These are phyloP conservation scores for Micropterix aruncella DNA, from an alignment of 2,888 invertebrate species.

Conservation along the genomic window DNA sequence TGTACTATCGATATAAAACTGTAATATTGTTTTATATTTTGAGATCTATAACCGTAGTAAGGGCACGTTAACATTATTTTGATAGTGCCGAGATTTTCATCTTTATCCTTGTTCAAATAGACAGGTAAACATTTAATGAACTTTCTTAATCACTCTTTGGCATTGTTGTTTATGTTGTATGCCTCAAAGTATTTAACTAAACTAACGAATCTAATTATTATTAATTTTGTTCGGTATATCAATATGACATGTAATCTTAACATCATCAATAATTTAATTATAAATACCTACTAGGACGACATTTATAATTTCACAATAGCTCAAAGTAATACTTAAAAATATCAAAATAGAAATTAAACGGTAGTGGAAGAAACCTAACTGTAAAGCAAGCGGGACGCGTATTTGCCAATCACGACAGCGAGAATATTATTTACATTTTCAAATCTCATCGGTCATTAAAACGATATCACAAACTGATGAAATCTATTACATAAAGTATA, in stretches of 20 bases:
- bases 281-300: background rate
- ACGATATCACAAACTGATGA: background rate
- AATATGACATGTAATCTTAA: background rate
- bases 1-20: background rate
- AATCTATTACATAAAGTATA: background rate
- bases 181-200: background rate
- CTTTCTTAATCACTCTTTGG: background rate
- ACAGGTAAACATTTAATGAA: background rate
- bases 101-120: too few species aligned
- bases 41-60: background rate
- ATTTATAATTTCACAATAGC: background rate
- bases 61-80: background rate
- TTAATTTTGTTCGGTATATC: background rate
- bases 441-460: background rate
- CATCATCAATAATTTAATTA: background rate
- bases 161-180: background rate
- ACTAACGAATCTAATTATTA: background rate
- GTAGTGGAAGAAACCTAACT: too few species aligned
- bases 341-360: background rate
- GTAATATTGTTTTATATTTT: background rate
- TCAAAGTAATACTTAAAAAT: background rate
- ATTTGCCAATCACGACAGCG: conserved; percentile 6
- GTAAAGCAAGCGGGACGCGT: too few species aligned
- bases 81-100: background rate
- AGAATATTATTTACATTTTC: background rate